Evolutionary conservation across 2,888 invertebrate species (phyloP), one percentile per base, ranked within the genome.

Genomic region (Ophion obscuratus): DNA sequence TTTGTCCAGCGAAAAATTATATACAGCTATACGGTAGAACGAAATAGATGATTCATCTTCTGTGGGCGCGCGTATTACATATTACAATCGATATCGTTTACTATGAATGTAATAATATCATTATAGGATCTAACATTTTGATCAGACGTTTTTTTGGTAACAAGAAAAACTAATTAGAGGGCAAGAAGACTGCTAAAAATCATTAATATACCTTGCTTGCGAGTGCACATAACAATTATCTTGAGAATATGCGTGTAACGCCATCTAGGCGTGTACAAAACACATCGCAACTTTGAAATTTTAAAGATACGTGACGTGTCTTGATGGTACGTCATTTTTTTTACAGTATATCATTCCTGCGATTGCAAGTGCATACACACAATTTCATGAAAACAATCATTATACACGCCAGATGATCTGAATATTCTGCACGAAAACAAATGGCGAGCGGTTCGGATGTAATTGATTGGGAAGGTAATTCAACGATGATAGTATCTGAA

Each of bases 381-480:
- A 61, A 73, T 44, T 40, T 79, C n/a, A 66, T 53, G n/a, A 44
- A 62, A 67, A 44, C 53, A 24, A 24, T 36, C 11, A 36, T 67
- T 74, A 64, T 31, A 57, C 73, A 81, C 78, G 62, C 17, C 71
- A 64, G 73, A 84, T 84, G 73, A 86, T 87, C 78, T 57, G 76
- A 70, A 77, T 64, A 11, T 62, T 70, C 70, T 44, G 47, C 31
- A 64, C 77, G 40, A 27, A 61, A 61, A 88, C 87, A 92, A 91
- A 92, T 92, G 92, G 91, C 92, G 89, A 90, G 84, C 87, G 88
- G 89, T 71, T 88, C 89, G 70, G 90, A 88, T 78, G 89, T 89
- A 47, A 88, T 90, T 68, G 92, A 90, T 87, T 92, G 92, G 92
- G 92, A 92, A 92, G 92, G 92, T 92, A 91, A 88, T 85, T 87